phyloP scores from a whole-genome alignment of 1,140 invertebrate genomes.

The Atta texana region DNA sequence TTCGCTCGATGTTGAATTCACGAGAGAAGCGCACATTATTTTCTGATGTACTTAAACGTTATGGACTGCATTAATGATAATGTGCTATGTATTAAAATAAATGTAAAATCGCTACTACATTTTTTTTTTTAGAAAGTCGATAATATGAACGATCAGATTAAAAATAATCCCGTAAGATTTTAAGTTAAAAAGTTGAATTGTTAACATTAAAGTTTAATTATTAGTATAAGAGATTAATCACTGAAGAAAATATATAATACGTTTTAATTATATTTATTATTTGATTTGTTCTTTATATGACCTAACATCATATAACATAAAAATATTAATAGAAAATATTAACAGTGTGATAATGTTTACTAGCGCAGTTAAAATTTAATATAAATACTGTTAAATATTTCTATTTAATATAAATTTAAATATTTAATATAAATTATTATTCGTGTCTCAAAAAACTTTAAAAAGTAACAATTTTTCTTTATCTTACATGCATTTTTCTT shows the following conservation, averaged over 20 bases:
- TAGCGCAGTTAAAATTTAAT: background rate
- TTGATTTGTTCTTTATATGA: background rate
- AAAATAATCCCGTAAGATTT: slow-evolving; percentile 8
- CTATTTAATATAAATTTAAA: too few relatives aligned
- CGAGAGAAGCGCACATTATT: slow-evolving; percentile 29
- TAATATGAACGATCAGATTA: background rate
- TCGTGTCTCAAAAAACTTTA: background rate
- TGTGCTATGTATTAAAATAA: background rate
- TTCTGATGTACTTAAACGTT: slow-evolving; percentile 42
- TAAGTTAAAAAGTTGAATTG: background rate
- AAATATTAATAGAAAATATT: slow-evolving; percentile 2
- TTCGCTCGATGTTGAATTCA: slow-evolving; percentile 42
- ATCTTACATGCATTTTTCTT: background rate
- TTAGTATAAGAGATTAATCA: background rate
- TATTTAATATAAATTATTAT: background rate
- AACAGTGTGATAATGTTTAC: background rate
- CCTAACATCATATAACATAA: background rate
- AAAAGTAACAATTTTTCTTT: background rate
- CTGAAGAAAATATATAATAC: background rate
- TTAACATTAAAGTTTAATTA: background rate
- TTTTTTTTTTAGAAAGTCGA: background rate
- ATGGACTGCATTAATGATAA: background rate
- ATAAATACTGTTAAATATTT: background rate
- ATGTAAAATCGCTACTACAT: background rate
- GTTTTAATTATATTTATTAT: background rate